Percentiles rank a stretch among this genome's conserved stretches.
Conservation (phyloP, 2,113 vertebrate genomes). For the Empidonax alnorum region DNA sequence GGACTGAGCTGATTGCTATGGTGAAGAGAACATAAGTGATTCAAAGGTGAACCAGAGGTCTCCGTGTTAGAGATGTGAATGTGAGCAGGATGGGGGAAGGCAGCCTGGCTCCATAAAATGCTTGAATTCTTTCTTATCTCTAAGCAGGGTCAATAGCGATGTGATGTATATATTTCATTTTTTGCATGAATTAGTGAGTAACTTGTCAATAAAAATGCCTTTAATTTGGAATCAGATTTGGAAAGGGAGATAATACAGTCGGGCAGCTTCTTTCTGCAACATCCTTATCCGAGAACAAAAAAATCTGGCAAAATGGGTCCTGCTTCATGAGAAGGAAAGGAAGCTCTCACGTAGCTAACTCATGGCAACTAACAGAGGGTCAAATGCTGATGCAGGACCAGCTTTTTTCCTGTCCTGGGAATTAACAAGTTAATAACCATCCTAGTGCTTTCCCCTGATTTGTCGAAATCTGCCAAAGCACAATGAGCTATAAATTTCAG, state of each 20-base stretch:
- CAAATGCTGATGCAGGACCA: not conserved
- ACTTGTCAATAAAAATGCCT: not conserved
- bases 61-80: not conserved
- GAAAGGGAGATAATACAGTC: not conserved
- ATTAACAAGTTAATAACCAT: not conserved
- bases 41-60: slow-evolving; percentile 69
- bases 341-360: not conserved
- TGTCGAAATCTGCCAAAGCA: not conserved
- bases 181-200: not conserved
- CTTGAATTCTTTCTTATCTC: not conserved
- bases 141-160: not conserved
- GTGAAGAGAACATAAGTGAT: slow-evolving; percentile 68
- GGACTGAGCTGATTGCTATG: slow-evolving; percentile 63
- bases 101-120: not conserved
- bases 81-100: slow-evolving; percentile 29
- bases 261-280: not conserved
- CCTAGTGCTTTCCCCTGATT: not conserved
- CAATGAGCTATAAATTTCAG: not conserved
- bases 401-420: not conserved
- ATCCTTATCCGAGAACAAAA: not conserved
- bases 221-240: not conserved
- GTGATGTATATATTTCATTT: not conserved
- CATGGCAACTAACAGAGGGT: not conserved
- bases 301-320: not conserved
- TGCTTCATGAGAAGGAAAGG: not conserved